A percentile compares a stretch with the other conserved stretches of the same genome.
phyloP scores from a whole-genome alignment of 2,797 vertebrate genomes.

The Periophthalmus magnuspinnatus region DNA sequence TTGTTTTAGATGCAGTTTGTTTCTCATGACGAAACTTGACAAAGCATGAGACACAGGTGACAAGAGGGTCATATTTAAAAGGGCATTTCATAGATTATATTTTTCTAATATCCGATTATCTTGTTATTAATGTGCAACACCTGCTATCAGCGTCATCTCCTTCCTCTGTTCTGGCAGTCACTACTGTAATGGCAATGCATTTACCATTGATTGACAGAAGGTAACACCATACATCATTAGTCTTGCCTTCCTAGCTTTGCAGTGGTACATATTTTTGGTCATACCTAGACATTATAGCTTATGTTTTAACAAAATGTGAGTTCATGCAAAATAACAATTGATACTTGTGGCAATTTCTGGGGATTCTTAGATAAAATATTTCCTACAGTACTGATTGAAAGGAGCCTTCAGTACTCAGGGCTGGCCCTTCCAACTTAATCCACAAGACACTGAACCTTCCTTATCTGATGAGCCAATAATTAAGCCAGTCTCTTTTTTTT shows the following conservation, averaged over 20 bases:
- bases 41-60: background rate
- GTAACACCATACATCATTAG: background rate
- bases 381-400: background rate
- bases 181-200: background rate
- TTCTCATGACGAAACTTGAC: background rate
- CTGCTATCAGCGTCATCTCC: background rate
- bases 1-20: background rate
- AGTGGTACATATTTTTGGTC: no score
- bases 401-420: slow-evolving; percentile 5
- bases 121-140: background rate
- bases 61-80: background rate
- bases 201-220: background rate
- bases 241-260: background rate
- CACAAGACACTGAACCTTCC: slow-evolving; percentile 39
- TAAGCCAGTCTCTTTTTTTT: slow-evolving; percentile 32
- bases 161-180: slow-evolving; percentile 3
- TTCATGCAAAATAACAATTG: background rate
- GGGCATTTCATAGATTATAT: background rate
- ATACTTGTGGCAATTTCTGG: background rate
- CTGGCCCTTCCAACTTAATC: slow-evolving; percentile 30
- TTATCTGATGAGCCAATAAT: slow-evolving; percentile 58
- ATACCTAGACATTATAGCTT: background rate
- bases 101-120: no score
- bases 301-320: background rate
- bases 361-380: no score